A percentile compares a stretch with the other conserved stretches of the same genome.
Evolutionary conservation across 64 coral and sea anemone genomes (phyloP).

Genomic region (Montipora cactus): DNA sequence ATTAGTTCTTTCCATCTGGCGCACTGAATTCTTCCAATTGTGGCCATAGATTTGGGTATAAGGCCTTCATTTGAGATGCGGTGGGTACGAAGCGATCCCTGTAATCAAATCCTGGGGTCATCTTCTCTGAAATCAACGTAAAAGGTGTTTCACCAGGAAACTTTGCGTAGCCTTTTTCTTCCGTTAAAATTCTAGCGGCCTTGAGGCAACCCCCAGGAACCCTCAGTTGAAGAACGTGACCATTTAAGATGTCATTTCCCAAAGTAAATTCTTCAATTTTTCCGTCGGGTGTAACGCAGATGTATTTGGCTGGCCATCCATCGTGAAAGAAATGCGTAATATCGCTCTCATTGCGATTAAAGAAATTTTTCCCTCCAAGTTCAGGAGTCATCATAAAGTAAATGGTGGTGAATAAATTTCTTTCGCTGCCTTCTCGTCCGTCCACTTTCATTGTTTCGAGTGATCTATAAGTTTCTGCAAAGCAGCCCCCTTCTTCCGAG

Average conservation of each 20-base stretch:
- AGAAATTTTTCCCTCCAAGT: constrained; percentile 69
- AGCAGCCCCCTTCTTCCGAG: constrained; percentile 86
- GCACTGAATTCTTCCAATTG: constrained; percentile 65
- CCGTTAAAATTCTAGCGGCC: constrained; percentile 60
- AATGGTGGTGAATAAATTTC: constrained; percentile 74
- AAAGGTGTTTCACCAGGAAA: constrained; percentile 76
- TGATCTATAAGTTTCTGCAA: constrained; percentile 75
- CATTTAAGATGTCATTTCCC: constrained; percentile 69
- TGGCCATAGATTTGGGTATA: constrained; percentile 27
- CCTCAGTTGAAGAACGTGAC: constrained; percentile 59
- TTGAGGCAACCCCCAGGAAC: constrained; percentile 65
- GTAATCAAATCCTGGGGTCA: constrained; percentile 81
- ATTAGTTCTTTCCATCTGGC: background rate
- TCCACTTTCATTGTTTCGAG: background rate
- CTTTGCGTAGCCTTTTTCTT: constrained; percentile 43
- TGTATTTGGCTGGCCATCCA: constrained; percentile 84
- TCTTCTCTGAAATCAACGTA: constrained; percentile 76
- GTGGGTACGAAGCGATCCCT: constrained; percentile 75
- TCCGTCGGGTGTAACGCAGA: constrained; percentile 60
- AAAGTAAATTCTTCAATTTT: constrained; percentile 65
- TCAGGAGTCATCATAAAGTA: constrained; percentile 80
- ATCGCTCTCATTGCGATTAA: constrained; percentile 70
- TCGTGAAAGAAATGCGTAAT: constrained; percentile 80
- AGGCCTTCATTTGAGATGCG: constrained; percentile 29
- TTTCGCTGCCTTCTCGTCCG: constrained; percentile 36